Evolutionary conservation across 2,797 vertebrate species (phyloP), one percentile per base, ranked within the genome.

Genomic region (Scolopax bukidnonensis): DNA sequence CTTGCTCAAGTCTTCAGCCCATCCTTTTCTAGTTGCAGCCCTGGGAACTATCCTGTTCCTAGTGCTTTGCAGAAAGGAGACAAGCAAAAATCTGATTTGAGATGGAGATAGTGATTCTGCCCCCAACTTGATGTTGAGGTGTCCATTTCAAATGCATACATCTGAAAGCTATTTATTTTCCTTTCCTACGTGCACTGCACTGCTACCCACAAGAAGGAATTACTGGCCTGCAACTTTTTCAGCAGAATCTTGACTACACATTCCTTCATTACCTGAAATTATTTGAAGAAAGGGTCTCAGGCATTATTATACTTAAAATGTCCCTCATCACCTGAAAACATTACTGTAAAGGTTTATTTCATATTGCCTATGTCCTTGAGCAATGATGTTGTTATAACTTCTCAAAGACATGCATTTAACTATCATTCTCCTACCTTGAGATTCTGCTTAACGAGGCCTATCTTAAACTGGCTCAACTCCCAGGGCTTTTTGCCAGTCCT

Each of bases 401-500:
- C 16, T 24, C 41, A 82, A 88, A 90, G 60, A 91, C 32, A 4
- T 65, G 2, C 41, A 60, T 84, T 84, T 87, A 76, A 28, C 70
- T 86, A 40, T 67, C 32, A 48, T 60, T 91, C 36, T 16, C 38
- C 33, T 71, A 68, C 38, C 36, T 68, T 89, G 70, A 93, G 89
- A 87, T 77, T 87, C 57, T 92, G 77, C n/a, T 94, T 92, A 95
- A 96, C 89, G 86, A 93, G 41, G 63, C 90, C 75, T 87, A 19
- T 87, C 94, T 82, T 67, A 77, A 87, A 89, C 4, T 41, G 40
- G 47, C 32, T 86, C 43, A 79, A 19, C 10, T 69, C 18, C 53
- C 60, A 65, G 33, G 83, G 87, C 85, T 84, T 84, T 88, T 87
- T 93, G 85, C 86, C 91, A 95, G n/a, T 53, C 36, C 33, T 74